These are phyloP conservation scores for Microchirus variegatus DNA, from an alignment of 2,797 vertebrate species.

Conservation along the genomic window DNA sequence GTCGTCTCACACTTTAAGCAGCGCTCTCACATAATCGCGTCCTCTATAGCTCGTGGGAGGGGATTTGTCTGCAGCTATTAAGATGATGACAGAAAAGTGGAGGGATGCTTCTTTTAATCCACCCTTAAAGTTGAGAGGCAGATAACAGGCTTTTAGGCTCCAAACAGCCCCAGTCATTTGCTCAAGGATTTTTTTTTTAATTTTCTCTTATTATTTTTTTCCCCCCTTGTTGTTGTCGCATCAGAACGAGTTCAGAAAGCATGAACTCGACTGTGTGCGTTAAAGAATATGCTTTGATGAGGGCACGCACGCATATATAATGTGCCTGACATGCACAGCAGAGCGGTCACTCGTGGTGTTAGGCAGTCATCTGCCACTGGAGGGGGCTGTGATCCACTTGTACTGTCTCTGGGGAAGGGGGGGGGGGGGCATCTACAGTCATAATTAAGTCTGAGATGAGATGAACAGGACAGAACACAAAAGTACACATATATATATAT, in stretches of 20 bases:
- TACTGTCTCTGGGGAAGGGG: constrained; percentile 31
- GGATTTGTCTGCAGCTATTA: constrained; percentile 71
- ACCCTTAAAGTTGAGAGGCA: constrained; percentile 70
- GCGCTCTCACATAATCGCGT: constrained; percentile 55
- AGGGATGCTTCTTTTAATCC: constrained; percentile 70
- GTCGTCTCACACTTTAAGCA: constrained; percentile 46
- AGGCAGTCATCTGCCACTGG: constrained; percentile 52
- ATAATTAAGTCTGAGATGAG: too few species aligned
- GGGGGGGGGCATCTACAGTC: neutral
- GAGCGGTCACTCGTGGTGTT: constrained; percentile 35
- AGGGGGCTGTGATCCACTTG: constrained; percentile 62
- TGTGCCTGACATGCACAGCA: constrained; percentile 5
- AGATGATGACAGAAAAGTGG: constrained; percentile 55
- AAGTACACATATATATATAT: too few species aligned
- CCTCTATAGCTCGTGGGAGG: constrained; percentile 56
- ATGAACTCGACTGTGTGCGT: constrained; percentile 60
- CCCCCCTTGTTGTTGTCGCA: constrained; percentile 60
- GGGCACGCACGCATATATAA: constrained; percentile 17
- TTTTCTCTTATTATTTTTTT: too few species aligned
- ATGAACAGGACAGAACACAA: too few species aligned
- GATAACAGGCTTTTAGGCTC: constrained; percentile 71
- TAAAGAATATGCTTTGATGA: constrained; percentile 58
- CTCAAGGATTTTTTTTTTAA: constrained; percentile 58
- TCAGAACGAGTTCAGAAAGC: constrained; percentile 58
- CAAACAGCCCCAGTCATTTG: constrained; percentile 64